Evolutionary conservation across 2,888 invertebrate genomes (phyloP), one percentile per base, ranked within the genome.

Genomic region (Drosophila acutilabella): DNA sequence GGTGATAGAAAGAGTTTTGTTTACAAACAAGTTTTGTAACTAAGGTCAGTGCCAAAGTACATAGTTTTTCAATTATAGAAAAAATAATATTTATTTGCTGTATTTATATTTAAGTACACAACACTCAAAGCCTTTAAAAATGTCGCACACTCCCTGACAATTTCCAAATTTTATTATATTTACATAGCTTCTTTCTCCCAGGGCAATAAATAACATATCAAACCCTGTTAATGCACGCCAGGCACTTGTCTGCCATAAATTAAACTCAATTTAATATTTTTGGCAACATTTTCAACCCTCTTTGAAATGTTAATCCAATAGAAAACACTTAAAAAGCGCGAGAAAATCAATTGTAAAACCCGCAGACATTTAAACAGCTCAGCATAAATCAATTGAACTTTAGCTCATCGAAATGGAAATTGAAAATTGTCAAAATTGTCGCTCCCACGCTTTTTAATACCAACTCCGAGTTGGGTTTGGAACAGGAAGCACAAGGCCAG

Each of bases 171-270:
- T n/a, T 23, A 30, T 13, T 38, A 4, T 38, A 64, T 74, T 77
- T 72, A 54, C 51, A 73, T 64, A 58, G 59, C 26, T 11, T 5
- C 26, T 50, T 20, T 14, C 18, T 18, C 26, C 20, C 20, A 30
- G 16, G 20, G 42, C 23, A 64, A 64, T 80, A 71, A 80, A 74
- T 74, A 69, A 4, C 14, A 30, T 23, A n/a, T 14, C 45, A 47
- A 74, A 66, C 48, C 58, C 14, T 40, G 14, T 68, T 50, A 53
- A 61, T 48, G 48, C 74, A 65, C 40, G 42, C 33, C n/a, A 13
- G 11, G 38, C 83, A 83, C 83, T 83, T 83, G 88, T 88, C 74
- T 33, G 54, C 61, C 67, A 74, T 83, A 83, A 83, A 88, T 83
- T 78, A 83, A 70, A 78, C 50, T 26, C 64, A 71, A 83, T 78